phyloP scores from a whole-genome alignment of 2,797 vertebrate genomes.

The Petrocephalus schoutedeni region DNA sequence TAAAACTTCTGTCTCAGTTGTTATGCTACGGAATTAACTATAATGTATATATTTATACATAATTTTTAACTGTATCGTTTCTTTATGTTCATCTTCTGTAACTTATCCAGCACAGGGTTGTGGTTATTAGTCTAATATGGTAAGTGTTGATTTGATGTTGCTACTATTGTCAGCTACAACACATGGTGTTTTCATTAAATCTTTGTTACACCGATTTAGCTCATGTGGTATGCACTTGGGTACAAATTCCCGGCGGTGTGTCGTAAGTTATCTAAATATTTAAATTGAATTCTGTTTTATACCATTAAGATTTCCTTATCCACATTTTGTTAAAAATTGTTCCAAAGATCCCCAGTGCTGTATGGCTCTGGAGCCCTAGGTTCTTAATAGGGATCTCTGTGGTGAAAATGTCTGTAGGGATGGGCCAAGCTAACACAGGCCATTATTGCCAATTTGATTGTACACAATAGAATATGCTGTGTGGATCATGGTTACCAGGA shows the following conservation, averaged over 20 bases:
- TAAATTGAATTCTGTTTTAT: background rate
- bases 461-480: background rate
- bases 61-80: background rate
- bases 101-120: background rate
- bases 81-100: background rate
- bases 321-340: background rate
- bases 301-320: background rate
- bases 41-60: background rate
- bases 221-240: background rate
- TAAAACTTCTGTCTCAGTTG: background rate
- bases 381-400: background rate
- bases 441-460: background rate
- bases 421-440: background rate
- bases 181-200: slow-evolving; percentile 9
- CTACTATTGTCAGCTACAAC: background rate
- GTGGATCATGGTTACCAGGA: background rate
- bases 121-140: background rate
- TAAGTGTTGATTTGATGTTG: background rate
- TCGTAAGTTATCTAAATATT: background rate
- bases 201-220: background rate
- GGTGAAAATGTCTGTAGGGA: background rate
- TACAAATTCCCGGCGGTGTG: background rate
- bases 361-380: background rate
- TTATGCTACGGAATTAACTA: background rate
- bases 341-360: background rate